Conservation (phyloP, 1,140 invertebrate genomes). For the Vanessa atalanta region DNA sequence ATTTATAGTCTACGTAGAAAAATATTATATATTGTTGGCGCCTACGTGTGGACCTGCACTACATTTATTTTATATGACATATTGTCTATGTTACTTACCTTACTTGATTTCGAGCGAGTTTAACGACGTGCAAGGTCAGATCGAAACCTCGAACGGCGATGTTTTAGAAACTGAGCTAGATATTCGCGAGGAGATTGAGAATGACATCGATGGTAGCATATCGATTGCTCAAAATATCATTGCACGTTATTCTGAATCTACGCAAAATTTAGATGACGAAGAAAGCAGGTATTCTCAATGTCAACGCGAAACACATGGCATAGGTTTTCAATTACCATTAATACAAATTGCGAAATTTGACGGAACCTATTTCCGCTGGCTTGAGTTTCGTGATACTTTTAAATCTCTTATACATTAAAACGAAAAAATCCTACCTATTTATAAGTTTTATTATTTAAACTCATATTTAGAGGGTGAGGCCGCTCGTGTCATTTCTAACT, state of each 20-base stretch:
- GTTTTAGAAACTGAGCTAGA: constrained; percentile 4
- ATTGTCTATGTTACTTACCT: too few relatives aligned
- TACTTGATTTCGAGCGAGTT: background rate
- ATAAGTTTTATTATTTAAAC: constrained; percentile 6
- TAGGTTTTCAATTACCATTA: constrained; percentile 1
- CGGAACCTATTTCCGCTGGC: background rate
- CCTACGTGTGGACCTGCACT: too few relatives aligned
- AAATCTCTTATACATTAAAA: background rate
- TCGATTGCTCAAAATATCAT: constrained; percentile 9
- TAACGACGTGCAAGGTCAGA: background rate
- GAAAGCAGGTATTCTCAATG: constrained; percentile 18
- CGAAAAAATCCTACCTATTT: constrained; percentile 1
- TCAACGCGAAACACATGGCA: constrained; percentile 17
- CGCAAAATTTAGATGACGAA: constrained; percentile 1
- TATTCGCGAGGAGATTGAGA: constrained; percentile 11
- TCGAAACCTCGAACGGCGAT: constrained; percentile 16
- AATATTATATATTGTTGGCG: too few relatives aligned
- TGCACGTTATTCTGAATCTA: constrained; percentile 4
- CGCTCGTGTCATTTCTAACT: constrained; percentile 8
- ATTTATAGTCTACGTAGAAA: too few relatives aligned
- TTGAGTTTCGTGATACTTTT: constrained; percentile 2
- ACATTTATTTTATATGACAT: too few relatives aligned
- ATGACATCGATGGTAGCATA: constrained; percentile 11
- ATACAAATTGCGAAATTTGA: constrained; percentile 2
- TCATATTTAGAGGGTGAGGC: constrained; percentile 19